Evolutionary conservation across 2,113 vertebrate genomes (phyloP).

Genomic region (Lagenorhynchus albirostris): DNA sequence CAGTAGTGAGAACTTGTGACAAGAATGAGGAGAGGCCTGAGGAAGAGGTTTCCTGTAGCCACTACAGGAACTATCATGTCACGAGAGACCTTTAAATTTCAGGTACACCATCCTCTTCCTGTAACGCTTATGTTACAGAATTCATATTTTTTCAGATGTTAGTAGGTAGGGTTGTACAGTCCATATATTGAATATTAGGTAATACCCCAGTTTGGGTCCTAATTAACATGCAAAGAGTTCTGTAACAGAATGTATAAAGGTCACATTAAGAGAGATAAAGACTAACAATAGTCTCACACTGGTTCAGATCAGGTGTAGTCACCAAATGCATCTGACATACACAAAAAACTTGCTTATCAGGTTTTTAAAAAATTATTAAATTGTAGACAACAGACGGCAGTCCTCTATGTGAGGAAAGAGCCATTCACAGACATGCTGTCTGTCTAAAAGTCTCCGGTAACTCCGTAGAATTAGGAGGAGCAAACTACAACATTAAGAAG

Average conservation of each 20-base stretch:
- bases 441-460: neutral
- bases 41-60: neutral
- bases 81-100: neutral
- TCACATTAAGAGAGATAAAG: neutral
- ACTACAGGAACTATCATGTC: fast-evolving
- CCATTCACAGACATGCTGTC: neutral
- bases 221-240: neutral
- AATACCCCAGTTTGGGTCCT: neutral
- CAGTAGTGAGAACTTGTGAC: neutral
- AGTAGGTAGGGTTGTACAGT: too few relatives aligned
- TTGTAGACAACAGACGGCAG: neutral
- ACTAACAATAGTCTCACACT: neutral
- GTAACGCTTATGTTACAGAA: neutral
- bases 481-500: neutral
- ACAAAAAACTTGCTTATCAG: neutral
- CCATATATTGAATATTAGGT: too few relatives aligned
- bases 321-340: neutral
- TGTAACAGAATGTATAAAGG: neutral
- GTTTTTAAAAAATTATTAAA: neutral
- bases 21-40: neutral
- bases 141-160: neutral
- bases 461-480: neutral
- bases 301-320: neutral
- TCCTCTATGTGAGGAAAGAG: neutral
- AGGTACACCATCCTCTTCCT: neutral